A percentile compares a stretch with the other conserved stretches of the same genome.
Evolutionary conservation across 1,140 invertebrate species (phyloP).

Genomic region (Globodera ellingtonae): DNA sequence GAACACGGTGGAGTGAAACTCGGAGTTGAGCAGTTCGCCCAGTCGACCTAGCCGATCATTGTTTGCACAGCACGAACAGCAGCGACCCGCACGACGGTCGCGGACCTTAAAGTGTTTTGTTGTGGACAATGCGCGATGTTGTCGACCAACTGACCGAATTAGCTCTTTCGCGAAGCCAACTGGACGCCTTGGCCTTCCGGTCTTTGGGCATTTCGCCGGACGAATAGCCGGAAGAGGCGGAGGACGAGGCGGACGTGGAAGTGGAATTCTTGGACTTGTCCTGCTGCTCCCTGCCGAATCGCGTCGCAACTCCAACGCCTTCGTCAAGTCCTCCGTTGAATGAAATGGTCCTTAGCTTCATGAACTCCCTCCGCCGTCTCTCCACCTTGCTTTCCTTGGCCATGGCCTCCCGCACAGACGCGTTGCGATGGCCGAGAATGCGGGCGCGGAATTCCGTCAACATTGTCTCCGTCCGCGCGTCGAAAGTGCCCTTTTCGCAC

Average conservation of each 20-base stretch:
- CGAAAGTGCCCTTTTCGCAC: slow-evolving; percentile 50
- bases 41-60: slow-evolving; percentile 33
- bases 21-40: slow-evolving; percentile 54
- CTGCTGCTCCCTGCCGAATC: slow-evolving; percentile 9
- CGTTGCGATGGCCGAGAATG: slow-evolving; percentile 27
- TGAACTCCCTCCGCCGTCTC: slow-evolving; percentile 15
- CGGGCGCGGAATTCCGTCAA: slow-evolving; percentile 43
- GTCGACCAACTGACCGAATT: slow-evolving; percentile 11
- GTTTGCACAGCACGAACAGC: slow-evolving; percentile 28
- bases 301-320: slow-evolving; percentile 17
- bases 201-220: slow-evolving; percentile 5
- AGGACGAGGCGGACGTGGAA: neutral
- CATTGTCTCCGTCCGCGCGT: slow-evolving; percentile 31
- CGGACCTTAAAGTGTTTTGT: slow-evolving; percentile 2
- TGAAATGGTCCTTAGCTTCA: slow-evolving; percentile 31
- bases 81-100: slow-evolving; percentile 26
- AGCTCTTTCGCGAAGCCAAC: slow-evolving; percentile 19
- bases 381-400: slow-evolving; percentile 25
- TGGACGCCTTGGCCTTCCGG: slow-evolving; percentile 5
- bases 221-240: slow-evolving; percentile 26
- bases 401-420: neutral
- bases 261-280: neutral
- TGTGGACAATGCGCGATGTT: too few species aligned
- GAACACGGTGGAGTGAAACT: slow-evolving; percentile 54
- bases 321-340: slow-evolving; percentile 37